A percentile compares a stretch with the other conserved stretches of the same genome.
Evolutionary conservation across 2,888 invertebrate genomes (phyloP).

Genomic region (Brachyptera putata): DNA sequence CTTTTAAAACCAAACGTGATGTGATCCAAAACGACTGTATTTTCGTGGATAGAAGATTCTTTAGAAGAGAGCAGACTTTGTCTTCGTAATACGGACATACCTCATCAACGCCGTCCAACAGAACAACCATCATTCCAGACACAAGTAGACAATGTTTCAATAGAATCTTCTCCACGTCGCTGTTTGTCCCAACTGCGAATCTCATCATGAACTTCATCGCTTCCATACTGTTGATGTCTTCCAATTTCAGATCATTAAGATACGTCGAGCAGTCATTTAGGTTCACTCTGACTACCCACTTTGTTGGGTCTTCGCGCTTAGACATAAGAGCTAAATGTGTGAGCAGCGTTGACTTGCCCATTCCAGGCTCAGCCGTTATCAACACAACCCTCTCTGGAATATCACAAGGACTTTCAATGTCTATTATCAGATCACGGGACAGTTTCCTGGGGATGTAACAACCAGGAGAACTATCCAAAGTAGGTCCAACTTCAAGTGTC

Average conservation of each 20-base stretch:
- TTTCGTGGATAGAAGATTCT: background rate
- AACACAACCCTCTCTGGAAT: background rate
- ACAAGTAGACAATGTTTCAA: conserved; percentile 8
- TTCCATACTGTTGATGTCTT: no score
- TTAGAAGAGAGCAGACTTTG: background rate
- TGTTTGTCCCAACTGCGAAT: no score
- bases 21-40: conserved; percentile 18
- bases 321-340: conserved; percentile 1
- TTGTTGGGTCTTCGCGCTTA: conserved; percentile 7
- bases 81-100: conserved; percentile 16
- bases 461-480: background rate
- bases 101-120: conserved; percentile 24
- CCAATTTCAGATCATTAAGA: conserved; percentile 1
- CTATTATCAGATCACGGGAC: background rate
- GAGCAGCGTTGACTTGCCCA: conserved; percentile 23
- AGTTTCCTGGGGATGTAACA: conserved; percentile 14
- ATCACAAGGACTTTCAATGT: background rate
- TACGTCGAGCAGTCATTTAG: conserved; percentile 19
- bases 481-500: background rate
- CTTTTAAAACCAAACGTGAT: background rate
- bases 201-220: no score
- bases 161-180: conserved; percentile 3
- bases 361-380: conserved; percentile 21
- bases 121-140: background rate
- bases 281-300: conserved; percentile 19